Evolutionary conservation across 2,113 vertebrate species (phyloP), one percentile per base, ranked within the genome.

Genomic region (Hippocampus abdominalis): DNA sequence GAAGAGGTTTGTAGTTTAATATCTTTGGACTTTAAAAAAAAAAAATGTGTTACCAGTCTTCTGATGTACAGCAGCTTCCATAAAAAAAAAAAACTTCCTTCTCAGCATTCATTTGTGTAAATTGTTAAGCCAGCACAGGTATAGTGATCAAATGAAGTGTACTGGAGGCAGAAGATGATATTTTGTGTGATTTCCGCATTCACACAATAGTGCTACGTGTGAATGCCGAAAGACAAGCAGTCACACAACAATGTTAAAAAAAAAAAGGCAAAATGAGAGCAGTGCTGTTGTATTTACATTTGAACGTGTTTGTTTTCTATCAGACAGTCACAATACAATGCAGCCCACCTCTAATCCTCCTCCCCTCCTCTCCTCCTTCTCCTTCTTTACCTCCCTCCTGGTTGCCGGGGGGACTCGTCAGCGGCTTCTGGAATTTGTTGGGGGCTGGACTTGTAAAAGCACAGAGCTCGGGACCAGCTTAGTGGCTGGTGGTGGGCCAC

Each of bases 401-500:
- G 86, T 90, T 90, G 83, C 88, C 70, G 71, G 70, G 87, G 89
- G 61, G 74, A 89, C 85, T 64, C 89, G 84, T 87, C 81, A 87
- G 83, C 32, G 29, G 86, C 76, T 76, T 72, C 68, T 87, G 90
- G 91, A 93, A 93, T 93, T 90, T 70, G 80, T 73, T 85, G 83
- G 85, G 84, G 81, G 84, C 84, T 86, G 86, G 81, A 87, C 80
- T 82, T 84, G 86, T 87, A 87, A 86, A 36, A 64, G 63, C 63
- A 81, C 44, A 69, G 75, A 86, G 88, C 78, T 88, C 85, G 72
- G 84, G 80, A 85, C 83, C 71, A 65, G 81, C 81, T 84, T 62
- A 84, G 66, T n/a, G 13, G n/a, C 16, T n/a, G 42, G 42, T 32
- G 88, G 80, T 79, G 81, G 63, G 65, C 76, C 77, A 76, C 79